A percentile compares a stretch with the other conserved stretches of the same genome.
These are phyloP conservation scores for Paelopatides confundens DNA, from an alignment of 53 echinoderm and acorn worm species.

Conservation along the genomic window DNA sequence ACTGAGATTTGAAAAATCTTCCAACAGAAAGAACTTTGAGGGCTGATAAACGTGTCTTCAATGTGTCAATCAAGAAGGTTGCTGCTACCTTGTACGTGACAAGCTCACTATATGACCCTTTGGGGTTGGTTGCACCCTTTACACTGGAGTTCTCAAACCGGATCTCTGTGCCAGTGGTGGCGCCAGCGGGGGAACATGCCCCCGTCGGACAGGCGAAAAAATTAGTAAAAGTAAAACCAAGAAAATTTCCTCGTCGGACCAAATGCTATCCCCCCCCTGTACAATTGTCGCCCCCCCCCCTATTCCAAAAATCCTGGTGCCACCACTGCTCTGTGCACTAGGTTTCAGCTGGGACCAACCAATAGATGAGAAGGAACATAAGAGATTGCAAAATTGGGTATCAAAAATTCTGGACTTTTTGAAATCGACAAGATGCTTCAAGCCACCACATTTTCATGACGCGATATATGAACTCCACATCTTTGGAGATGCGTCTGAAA, in stretches of 20 bases:
- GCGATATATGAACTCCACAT: constrained; percentile 35
- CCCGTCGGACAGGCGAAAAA: too few species aligned
- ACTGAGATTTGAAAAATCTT: constrained; percentile 32
- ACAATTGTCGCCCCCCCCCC: too few species aligned
- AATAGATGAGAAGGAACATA: background rate
- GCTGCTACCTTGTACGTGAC: constrained; percentile 59
- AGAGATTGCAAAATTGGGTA: background rate
- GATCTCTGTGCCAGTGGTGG: too few species aligned
- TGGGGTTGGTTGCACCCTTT: constrained; percentile 73
- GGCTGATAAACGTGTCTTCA: constrained; percentile 58
- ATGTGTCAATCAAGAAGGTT: constrained; percentile 43
- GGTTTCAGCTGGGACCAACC: constrained; percentile 49
- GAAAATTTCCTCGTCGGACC: too few species aligned
- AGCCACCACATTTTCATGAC: constrained; percentile 13
- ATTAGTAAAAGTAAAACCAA: too few species aligned
- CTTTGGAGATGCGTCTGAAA: constrained; percentile 71
- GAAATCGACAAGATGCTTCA: constrained; percentile 33
- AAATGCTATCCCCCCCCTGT: too few species aligned
- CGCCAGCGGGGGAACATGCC: too few species aligned
- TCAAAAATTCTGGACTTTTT: background rate
- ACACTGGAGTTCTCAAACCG: constrained; percentile 41
- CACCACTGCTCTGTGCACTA: constrained; percentile 54
- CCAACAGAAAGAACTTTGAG: constrained; percentile 71
- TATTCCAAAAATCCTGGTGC: too few species aligned
- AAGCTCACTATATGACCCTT: constrained; percentile 74